Conservation (phyloP, 2,888 invertebrate species). For the Antheraea assamensis region DNA sequence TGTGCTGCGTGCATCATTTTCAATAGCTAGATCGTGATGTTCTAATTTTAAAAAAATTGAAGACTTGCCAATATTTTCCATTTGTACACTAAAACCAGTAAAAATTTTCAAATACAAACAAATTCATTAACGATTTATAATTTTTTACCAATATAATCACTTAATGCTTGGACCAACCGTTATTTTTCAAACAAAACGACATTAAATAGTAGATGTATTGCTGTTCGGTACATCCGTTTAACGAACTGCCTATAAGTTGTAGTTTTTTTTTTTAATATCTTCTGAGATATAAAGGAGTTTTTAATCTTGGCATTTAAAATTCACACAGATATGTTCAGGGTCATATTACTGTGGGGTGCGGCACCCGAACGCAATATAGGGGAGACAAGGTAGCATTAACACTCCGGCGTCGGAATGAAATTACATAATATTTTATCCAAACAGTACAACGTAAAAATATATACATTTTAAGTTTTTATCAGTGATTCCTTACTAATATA, state of each 20-base stretch:
- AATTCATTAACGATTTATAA: not conserved
- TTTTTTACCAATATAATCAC: not conserved
- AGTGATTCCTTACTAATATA: too few relatives aligned
- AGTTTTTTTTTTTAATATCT: not conserved
- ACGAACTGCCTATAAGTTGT: not conserved
- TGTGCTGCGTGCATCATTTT: slow-evolving; percentile 17
- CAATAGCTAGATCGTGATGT: slow-evolving; percentile 22
- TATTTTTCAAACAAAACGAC: not conserved
- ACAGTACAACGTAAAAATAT: too few relatives aligned
- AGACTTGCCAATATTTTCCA: slow-evolving; percentile 54
- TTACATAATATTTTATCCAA: not conserved
- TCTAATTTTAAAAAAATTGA: slow-evolving; percentile 67
- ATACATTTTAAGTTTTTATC: too few relatives aligned
- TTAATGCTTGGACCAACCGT: not conserved
- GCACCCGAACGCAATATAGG: not conserved
- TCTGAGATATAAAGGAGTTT: not conserved
- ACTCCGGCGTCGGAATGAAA: not conserved
- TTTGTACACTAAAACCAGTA: slow-evolving; percentile 1
- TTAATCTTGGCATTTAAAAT: not conserved
- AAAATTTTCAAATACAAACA: slow-evolving; percentile 10
- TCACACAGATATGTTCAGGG: not conserved
- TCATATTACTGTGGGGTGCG: not conserved
- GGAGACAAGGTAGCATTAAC: not conserved
- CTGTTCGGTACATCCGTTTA: not conserved
- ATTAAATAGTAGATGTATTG: not conserved